Base-by-base conservation (phyloP, 2,888 invertebrate genomes). In the Colostygia pectinataria region DNA sequence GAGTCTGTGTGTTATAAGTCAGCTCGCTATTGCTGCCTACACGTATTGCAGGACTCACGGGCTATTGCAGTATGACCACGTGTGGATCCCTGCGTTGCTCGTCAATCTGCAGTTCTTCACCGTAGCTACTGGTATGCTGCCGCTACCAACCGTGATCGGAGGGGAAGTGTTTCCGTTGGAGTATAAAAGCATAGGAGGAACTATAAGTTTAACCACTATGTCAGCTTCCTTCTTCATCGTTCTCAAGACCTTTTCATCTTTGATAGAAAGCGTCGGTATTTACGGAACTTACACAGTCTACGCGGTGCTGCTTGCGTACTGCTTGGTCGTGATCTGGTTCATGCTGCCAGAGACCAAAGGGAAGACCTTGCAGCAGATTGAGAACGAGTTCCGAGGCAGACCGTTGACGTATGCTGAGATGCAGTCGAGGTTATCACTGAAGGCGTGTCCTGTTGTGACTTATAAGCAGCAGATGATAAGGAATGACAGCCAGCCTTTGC, bases 71-170 rank as follows among this genome's bases (percentile, higher is more conserved):
- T 77, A 77, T 33, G 79, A 80, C 7, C 70, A 75, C 3, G 61
- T 85, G 0, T 91, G 89, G 87, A 63, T 91, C 2, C 84, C 91
- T 0, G 75, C 91, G 50, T 53, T 91, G 54, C 66, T 91, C 62
- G 69, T 92, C 32, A 75, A 93, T 62, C 55, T 84, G 1, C 93
- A 93, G 55, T 91, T 91, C 33, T 82, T 90, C 8, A 89, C 91
- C 6, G 85, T 92, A 0, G 88, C 91, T 2, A 76, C 92, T 0
- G 93, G 94, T 0, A 82, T 92, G 66, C 78, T 92, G 5, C 93
- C 94, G 0, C 61, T 95, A 47, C 94, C 94, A 0, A 94, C 93
- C 83, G 92, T 94, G 3, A 91, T 95, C 77, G 91, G 93, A 24
- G 94, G 94, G 0, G 95, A 95, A 68, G 84, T 95, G 0, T 94